A percentile compares a stretch with the other conserved stretches of the same genome.
These are phyloP conservation scores for Sparidentex hasta DNA, from an alignment of 2,797 vertebrate genomes.

Conservation along the genomic window DNA sequence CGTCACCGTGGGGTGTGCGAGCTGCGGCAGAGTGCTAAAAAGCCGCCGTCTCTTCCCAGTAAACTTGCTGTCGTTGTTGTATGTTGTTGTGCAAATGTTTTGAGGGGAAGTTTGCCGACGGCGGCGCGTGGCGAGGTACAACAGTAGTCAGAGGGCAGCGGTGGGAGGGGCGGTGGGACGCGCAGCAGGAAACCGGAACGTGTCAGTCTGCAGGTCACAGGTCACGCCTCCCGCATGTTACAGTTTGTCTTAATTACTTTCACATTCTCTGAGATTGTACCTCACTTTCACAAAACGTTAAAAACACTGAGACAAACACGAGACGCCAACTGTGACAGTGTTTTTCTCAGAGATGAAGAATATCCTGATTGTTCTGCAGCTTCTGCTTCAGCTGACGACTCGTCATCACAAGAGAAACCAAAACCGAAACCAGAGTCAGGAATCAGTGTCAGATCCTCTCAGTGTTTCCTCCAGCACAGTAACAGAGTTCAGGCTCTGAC, in stretches of 20 bases:
- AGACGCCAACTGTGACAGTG: constrained; percentile 7
- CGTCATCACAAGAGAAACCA: background rate
- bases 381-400: background rate
- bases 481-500: too few relatives aligned
- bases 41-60: constrained; percentile 60
- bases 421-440: too few relatives aligned
- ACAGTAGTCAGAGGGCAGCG: constrained; percentile 61
- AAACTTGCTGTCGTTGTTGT: constrained; percentile 59
- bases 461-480: too few relatives aligned
- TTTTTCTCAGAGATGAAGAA: background rate
- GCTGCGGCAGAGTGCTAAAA: constrained; percentile 66
- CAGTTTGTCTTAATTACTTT: constrained; percentile 56
- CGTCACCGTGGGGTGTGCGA: constrained; percentile 64
- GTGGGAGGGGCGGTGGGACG: constrained; percentile 21
- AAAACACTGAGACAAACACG: constrained; percentile 37
- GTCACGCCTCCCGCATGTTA: constrained; percentile 48
- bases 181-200: constrained; percentile 17
- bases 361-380: background rate
- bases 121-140: constrained; percentile 51
- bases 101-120: constrained; percentile 69
- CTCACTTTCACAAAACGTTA: constrained; percentile 43
- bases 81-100: constrained; percentile 77
- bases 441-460: too few relatives aligned
- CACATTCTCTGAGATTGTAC: constrained; percentile 35
- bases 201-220: constrained; percentile 52